Conservation (phyloP, 2,113 vertebrate genomes). For the Gallinago undulata region DNA sequence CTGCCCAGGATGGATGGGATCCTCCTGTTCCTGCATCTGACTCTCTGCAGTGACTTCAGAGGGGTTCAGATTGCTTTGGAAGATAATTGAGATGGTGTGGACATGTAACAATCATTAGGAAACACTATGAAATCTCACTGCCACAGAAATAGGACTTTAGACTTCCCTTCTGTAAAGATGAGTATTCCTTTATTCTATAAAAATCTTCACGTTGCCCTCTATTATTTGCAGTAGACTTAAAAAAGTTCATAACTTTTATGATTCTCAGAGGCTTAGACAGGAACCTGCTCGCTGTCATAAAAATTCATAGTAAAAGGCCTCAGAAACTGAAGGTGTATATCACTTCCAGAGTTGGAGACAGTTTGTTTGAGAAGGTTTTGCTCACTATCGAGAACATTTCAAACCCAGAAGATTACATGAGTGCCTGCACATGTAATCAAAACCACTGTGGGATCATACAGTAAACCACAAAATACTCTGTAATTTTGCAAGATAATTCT, state of each 20-base stretch:
- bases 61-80: not conserved
- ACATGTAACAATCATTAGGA: not conserved
- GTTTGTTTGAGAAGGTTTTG: not conserved
- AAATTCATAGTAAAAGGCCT: not conserved
- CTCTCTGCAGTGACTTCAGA: not conserved
- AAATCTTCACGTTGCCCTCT: not conserved
- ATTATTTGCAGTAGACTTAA: not conserved
- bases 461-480: not conserved
- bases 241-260: not conserved
- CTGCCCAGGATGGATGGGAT: not conserved
- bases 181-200: not conserved
- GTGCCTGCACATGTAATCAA: not conserved
- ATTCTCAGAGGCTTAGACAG: not conserved
- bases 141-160: not conserved
- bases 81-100: not conserved
- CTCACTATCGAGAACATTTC: not conserved
- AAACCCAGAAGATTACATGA: not conserved
- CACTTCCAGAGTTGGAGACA: not conserved
- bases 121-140: not conserved
- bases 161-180: not conserved
- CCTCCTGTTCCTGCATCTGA: not conserved
- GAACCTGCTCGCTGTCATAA: not conserved
- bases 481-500: not conserved
- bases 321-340: not conserved
- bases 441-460: not conserved